Percentiles rank a stretch among this genome's conserved stretches.
Evolutionary conservation across 1,140 invertebrate species (phyloP).

Genomic region (Trachymyrmex cornetzi): DNA sequence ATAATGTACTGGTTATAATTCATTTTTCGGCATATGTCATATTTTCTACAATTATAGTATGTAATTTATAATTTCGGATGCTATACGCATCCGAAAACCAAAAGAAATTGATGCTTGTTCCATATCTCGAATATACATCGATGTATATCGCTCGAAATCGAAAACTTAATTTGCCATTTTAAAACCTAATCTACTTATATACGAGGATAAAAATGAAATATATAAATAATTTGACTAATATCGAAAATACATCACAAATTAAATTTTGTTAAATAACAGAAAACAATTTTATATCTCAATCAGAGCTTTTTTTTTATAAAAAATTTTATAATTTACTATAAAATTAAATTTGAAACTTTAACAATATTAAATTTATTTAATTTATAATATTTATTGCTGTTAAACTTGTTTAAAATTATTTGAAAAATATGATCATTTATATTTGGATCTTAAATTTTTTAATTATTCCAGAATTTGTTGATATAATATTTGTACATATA

Average conservation of each 20-base stretch:
- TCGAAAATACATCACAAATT: neutral
- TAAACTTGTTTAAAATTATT: neutral
- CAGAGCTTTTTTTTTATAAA: neutral
- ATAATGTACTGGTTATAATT: neutral
- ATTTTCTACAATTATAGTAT: neutral
- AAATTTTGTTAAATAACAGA: neutral
- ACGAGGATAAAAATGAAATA: too few relatives aligned
- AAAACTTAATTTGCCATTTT: too few relatives aligned
- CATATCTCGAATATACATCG: conserved; percentile 25
- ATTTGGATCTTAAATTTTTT: neutral
- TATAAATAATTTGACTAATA: neutral
- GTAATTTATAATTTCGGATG: conserved; percentile 37
- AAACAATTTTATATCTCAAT: neutral
- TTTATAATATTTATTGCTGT: conserved; percentile 5
- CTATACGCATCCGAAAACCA: neutral
- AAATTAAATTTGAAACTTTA: neutral
- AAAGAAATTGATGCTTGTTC: neutral
- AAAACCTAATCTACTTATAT: too few relatives aligned
- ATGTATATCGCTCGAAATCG: neutral
- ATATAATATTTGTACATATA: neutral
- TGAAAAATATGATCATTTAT: neutral
- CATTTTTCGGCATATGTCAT: conserved; percentile 28
- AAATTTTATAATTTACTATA: neutral
- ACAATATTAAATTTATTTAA: conserved; percentile 2
- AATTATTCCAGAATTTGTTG: neutral